Conservation (phyloP, 2,888 invertebrate species). For the Drosophila meridiana region DNA sequence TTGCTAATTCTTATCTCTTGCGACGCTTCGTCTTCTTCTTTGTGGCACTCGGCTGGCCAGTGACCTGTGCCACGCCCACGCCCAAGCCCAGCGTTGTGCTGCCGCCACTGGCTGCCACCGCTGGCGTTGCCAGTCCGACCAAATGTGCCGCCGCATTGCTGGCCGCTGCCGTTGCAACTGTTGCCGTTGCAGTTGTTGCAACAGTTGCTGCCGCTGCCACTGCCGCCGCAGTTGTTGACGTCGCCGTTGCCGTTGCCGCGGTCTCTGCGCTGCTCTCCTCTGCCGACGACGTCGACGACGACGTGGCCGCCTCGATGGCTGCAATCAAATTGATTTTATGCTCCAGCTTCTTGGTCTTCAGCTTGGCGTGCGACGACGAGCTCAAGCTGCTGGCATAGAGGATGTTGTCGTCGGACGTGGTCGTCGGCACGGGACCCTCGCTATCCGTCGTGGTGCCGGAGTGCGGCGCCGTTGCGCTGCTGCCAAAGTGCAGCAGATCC, state of each 20-base stretch:
- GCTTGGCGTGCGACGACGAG: slow-evolving; percentile 55
- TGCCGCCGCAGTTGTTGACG: slow-evolving; percentile 2
- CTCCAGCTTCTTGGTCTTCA: slow-evolving; percentile 82
- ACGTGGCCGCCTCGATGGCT: slow-evolving; percentile 82
- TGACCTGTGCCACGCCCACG: slow-evolving; percentile 35
- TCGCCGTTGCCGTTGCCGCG: slow-evolving; percentile 16
- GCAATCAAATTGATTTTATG: slow-evolving; percentile 83
- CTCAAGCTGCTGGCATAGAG: slow-evolving; percentile 41
- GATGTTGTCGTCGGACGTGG: slow-evolving; percentile 79
- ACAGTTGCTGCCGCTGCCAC: slow-evolving; percentile 14
- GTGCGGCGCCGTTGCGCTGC: slow-evolving; percentile 41
- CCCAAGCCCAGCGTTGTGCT: slow-evolving; percentile 22
- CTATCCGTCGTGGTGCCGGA: slow-evolving; percentile 77
- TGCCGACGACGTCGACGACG: slow-evolving; percentile 82
- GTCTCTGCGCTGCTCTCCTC: slow-evolving; percentile 81
- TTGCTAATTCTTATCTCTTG: slow-evolving; percentile 86
- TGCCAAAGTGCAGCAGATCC: slow-evolving; percentile 55
- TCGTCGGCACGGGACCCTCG: slow-evolving; percentile 80
- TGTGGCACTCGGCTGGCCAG: slow-evolving; percentile 72
- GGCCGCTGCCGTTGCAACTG: not conserved
- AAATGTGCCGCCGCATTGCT: slow-evolving; percentile 2
- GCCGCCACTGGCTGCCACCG: slow-evolving; percentile 6
- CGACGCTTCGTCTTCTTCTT: slow-evolving; percentile 85
- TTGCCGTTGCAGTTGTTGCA: slow-evolving; percentile 6
- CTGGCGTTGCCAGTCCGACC: slow-evolving; percentile 1